Percentiles rank a stretch among this genome's conserved stretches.
These are phyloP conservation scores for Spongilla lacustris DNA, from an alignment of 37 sponge, comb jelly and placozoan species.

Conservation along the genomic window DNA sequence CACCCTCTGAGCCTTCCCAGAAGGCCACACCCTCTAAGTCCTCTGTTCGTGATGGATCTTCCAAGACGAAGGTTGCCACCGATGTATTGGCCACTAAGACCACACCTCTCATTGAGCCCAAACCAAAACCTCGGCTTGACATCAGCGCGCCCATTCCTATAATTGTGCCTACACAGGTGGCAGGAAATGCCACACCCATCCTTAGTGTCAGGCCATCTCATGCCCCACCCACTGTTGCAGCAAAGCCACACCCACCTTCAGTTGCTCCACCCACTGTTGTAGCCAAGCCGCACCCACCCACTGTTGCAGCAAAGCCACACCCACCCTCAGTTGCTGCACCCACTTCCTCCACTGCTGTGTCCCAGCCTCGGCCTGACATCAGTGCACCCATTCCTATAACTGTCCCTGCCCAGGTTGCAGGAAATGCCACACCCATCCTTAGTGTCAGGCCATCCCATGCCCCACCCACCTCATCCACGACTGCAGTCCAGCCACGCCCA, in stretches of 20 bases:
- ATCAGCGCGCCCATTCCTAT: too few relatives aligned
- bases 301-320: too few relatives aligned
- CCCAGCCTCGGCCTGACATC: background rate
- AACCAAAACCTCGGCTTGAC: background rate
- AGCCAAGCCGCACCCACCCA: too few relatives aligned
- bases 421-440: background rate
- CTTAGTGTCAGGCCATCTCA: too few relatives aligned
- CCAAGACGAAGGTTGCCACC: too few relatives aligned
- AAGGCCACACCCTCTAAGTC: too few relatives aligned
- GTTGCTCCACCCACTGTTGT: too few relatives aligned
- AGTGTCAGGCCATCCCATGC: background rate
- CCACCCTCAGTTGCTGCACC: too few relatives aligned
- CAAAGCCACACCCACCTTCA: background rate
- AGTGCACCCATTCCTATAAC: background rate
- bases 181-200: too few relatives aligned
- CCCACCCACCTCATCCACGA: background rate
- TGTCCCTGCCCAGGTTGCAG: background rate
- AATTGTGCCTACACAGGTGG: too few relatives aligned
- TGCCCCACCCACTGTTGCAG: background rate
- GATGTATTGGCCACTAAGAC: background rate
- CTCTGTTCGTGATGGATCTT: too few relatives aligned
- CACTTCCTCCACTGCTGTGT: too few relatives aligned
- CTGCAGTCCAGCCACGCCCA: background rate
- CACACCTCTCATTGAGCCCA: background rate
- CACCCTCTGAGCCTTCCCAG: background rate